phyloP scores from a whole-genome alignment of 2,797 vertebrate species.

The Megaceryle alcyon region DNA sequence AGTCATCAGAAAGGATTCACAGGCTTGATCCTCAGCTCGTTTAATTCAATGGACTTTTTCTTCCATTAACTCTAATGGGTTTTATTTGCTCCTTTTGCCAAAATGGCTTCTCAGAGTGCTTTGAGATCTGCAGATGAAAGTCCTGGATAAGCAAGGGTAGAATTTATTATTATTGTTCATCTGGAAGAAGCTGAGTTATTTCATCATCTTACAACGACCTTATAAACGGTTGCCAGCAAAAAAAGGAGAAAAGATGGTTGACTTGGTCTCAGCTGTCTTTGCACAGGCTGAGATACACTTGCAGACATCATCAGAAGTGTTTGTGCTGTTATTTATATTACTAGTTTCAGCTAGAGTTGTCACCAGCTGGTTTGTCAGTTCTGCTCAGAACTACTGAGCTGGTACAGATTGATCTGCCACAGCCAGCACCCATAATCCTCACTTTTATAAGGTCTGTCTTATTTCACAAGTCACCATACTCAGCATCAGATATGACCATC shows the following conservation, averaged over 20 bases:
- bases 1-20: constrained; percentile 37
- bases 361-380: neutral
- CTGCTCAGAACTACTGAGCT: neutral
- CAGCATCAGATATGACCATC: neutral
- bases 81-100: constrained; percentile 52
- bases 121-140: constrained; percentile 58
- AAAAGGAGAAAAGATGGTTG: neutral
- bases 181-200: constrained; percentile 45
- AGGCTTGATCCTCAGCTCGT: constrained; percentile 24
- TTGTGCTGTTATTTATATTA: neutral
- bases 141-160: constrained; percentile 38
- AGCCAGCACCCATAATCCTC: neutral
- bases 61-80: constrained; percentile 61
- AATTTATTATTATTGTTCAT: constrained; percentile 61
- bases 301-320: neutral
- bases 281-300: neutral
- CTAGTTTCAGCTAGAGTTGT: neutral
- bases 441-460: neutral
- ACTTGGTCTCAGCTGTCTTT: neutral
- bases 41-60: constrained; percentile 38
- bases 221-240: constrained; percentile 23
- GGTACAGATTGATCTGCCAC: neutral
- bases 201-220: constrained; percentile 36
- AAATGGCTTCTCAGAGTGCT: constrained; percentile 31
- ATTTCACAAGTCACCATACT: neutral